phyloP scores from a whole-genome alignment of 2,797 vertebrate genomes.

The Acipenser transmontanus region DNA sequence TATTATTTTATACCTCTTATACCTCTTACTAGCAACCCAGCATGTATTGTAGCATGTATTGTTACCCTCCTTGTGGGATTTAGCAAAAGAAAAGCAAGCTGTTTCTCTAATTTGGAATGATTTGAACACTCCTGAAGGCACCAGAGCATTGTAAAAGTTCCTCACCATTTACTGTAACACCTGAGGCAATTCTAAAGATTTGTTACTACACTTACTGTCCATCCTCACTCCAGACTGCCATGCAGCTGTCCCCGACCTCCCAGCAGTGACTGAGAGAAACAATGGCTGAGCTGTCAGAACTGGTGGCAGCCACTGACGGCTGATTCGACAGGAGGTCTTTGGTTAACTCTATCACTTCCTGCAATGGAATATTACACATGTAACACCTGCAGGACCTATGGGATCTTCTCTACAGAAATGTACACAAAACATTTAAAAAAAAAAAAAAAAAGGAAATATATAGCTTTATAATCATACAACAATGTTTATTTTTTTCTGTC shows the following conservation, averaged over 20 bases:
- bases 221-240: constrained; percentile 90
- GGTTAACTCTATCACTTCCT: constrained; percentile 98
- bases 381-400: neutral
- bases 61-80: constrained; percentile 31
- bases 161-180: constrained; percentile 66
- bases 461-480: constrained; percentile 13
- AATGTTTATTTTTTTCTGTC: neutral
- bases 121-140: too few species aligned
- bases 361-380: constrained; percentile 26
- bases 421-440: constrained; percentile 15
- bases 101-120: too few species aligned
- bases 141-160: constrained; percentile 15
- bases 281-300: constrained; percentile 65
- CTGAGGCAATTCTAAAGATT: constrained; percentile 57
- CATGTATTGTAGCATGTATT: too few species aligned
- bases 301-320: constrained; percentile 73
- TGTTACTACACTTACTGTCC: constrained; percentile 92
- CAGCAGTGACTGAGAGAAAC: constrained; percentile 69
- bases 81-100: too few species aligned
- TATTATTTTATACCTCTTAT: too few species aligned
- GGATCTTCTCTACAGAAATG: neutral
- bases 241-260: constrained; percentile 88
- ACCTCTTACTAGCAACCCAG: too few species aligned
- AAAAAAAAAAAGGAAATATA: neutral
- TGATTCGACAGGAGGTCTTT: constrained; percentile 92